Percentiles rank a stretch among this genome's conserved stretches.
Conservation (phyloP, 2,113 vertebrate genomes). For the Glareola pratincola region DNA sequence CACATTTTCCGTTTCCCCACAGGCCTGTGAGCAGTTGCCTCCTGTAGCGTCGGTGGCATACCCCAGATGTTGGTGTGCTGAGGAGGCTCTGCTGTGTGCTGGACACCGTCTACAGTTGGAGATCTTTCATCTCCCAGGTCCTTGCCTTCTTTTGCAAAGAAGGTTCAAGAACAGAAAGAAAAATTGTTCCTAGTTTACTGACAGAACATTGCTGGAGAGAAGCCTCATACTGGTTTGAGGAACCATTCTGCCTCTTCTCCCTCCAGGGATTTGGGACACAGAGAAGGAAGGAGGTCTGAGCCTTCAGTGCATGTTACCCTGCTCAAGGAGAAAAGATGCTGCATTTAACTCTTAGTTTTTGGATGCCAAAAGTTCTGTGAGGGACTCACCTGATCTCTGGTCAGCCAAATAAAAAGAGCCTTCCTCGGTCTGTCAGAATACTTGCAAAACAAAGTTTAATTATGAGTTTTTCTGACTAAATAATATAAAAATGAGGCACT, state of each 20-base stretch:
- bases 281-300: neutral
- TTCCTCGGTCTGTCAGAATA: neutral
- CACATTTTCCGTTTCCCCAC: neutral
- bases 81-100: neutral
- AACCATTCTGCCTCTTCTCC: neutral
- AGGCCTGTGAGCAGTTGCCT: neutral
- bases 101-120: neutral
- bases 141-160: neutral
- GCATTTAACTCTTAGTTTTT: neutral
- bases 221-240: neutral
- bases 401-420: neutral
- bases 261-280: neutral
- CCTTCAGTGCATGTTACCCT: neutral
- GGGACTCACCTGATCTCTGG: neutral
- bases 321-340: neutral
- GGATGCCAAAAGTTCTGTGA: neutral
- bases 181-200: neutral
- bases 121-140: neutral
- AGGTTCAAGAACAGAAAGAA: conserved; percentile 12
- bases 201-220: neutral
- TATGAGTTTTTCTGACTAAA: conserved; percentile 10
- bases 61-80: neutral
- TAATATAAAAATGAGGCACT: conserved; percentile 34
- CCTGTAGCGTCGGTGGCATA: neutral
- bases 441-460: conserved; percentile 65